Evolutionary conservation across 2,888 invertebrate species (phyloP), one percentile per base, ranked within the genome.

Genomic region (Folsomia candida): DNA sequence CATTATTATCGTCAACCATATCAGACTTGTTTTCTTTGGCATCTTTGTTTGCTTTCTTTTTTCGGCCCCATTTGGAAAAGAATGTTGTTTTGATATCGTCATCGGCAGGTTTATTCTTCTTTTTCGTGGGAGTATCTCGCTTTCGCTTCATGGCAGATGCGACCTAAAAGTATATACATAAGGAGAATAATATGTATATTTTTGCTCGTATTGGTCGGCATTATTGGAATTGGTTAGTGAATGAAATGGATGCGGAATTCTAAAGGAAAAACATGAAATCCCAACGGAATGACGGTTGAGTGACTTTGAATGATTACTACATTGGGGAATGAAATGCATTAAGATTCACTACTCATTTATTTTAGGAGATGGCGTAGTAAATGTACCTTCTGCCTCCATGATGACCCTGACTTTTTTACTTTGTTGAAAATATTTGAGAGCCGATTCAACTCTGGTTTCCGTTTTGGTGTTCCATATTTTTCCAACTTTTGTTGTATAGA

Each of bases 391-490:
- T 74, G 69, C 25, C 59, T 69, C 51, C 67, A 71, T 27, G 67
- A 73, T 26, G 24, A 63, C n/a, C 73, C 73, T 18, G 75, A 72
- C 59, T 51, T 72, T 51, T 72, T 75, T 26, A 75, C 67, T 65
- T 72, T 69, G 51, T 47, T 69, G 25, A 75, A 51, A n/a, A 73
- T 73, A 58, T 69, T 73, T 28, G 51, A 59, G 6, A 75, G 51
- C 24, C 71, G 67, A 47, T 64, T 71, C 4, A 25, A 3, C 27
- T 11, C 26, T 9, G 20, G 11, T 25, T 26, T 26, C 11, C 14
- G 4, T 6, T 14, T 25, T 6, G 6, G 4, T 18, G 25, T 25
- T 14, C 4, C 24, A 26, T 24, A 26, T 59, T 59, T 14, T n/a
- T 59, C 59, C 59, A 59, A 4, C 6, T 59, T 25, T 24, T 59